A percentile compares a stretch with the other conserved stretches of the same genome.
phyloP scores from a whole-genome alignment of 92 coral and sea anemone genomes.

The Hydrozoanthus gracilis region DNA sequence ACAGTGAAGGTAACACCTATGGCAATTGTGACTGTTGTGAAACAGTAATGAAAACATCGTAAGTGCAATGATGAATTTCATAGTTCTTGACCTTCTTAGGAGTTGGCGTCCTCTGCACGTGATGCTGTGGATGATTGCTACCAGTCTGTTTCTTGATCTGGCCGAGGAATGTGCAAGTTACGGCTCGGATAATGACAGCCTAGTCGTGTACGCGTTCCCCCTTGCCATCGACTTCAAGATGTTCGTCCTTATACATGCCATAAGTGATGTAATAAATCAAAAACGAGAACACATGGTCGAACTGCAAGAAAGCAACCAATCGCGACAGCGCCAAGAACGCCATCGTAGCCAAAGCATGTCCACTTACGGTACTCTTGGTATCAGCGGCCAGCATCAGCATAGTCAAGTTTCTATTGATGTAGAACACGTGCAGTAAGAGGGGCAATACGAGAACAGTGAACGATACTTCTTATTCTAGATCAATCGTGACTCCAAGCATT shows the following conservation, averaged over 20 bases:
- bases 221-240: slow-evolving; percentile 78
- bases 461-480: too few relatives aligned
- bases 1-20: too few relatives aligned
- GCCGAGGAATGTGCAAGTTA: slow-evolving; percentile 60
- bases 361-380: background rate
- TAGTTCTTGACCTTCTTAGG: slow-evolving; percentile 14
- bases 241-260: slow-evolving; percentile 67
- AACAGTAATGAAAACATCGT: too few relatives aligned
- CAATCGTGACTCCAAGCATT: too few relatives aligned
- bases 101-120: slow-evolving; percentile 70
- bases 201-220: slow-evolving; percentile 63
- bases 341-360: background rate
- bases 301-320: slow-evolving; percentile 8
- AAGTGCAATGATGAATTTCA: too few relatives aligned
- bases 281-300: slow-evolving; percentile 55
- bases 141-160: slow-evolving; percentile 58
- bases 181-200: slow-evolving; percentile 44
- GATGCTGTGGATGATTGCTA: slow-evolving; percentile 66
- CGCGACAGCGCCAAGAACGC: background rate
- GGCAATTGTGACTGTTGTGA: too few relatives aligned
- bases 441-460: too few relatives aligned
- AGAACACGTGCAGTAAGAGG: too few relatives aligned
- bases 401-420: too few relatives aligned
- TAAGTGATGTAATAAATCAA: slow-evolving; percentile 51
- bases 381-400: too few relatives aligned